A percentile compares a stretch with the other conserved stretches of the same genome.
Evolutionary conservation across 1,140 invertebrate genomes (phyloP).

Genomic region (Atta texana): DNA sequence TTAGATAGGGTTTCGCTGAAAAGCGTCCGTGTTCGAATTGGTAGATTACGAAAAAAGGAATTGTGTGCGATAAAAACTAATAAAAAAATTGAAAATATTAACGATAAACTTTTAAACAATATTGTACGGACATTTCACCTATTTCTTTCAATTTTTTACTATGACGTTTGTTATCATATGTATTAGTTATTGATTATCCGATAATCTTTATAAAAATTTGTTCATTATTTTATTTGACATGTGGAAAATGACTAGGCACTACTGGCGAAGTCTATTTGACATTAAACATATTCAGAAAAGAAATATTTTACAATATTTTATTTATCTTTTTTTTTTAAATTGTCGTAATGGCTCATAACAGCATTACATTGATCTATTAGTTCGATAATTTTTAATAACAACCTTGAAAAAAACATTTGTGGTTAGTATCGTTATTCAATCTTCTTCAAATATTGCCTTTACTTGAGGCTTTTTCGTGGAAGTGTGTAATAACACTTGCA

Average conservation of each 20-base stretch:
- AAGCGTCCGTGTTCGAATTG: neutral
- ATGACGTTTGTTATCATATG: neutral
- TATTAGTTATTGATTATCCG: neutral
- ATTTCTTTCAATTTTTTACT: neutral
- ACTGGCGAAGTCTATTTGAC: neutral
- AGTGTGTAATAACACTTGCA: neutral
- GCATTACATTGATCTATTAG: neutral
- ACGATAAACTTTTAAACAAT: neutral
- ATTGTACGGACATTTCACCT: neutral
- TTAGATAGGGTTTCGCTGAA: constrained; percentile 11
- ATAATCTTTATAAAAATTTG: constrained; percentile 11
- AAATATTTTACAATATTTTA: neutral
- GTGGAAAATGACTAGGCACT: neutral
- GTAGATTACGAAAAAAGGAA: constrained; percentile 7
- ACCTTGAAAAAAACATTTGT: neutral
- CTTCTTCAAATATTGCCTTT: neutral
- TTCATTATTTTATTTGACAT: neutral
- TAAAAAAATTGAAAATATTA: neutral
- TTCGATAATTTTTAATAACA: neutral
- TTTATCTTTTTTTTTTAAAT: neutral
- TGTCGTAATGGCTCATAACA: neutral
- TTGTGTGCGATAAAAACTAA: neutral
- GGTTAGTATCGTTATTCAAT: neutral
- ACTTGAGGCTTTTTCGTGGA: constrained; percentile 1
- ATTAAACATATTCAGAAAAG: neutral